Percentiles rank a stretch among this genome's conserved stretches.
These are phyloP conservation scores for Carduelis carduelis DNA, from an alignment of 2,797 vertebrate species.

Conservation along the genomic window DNA sequence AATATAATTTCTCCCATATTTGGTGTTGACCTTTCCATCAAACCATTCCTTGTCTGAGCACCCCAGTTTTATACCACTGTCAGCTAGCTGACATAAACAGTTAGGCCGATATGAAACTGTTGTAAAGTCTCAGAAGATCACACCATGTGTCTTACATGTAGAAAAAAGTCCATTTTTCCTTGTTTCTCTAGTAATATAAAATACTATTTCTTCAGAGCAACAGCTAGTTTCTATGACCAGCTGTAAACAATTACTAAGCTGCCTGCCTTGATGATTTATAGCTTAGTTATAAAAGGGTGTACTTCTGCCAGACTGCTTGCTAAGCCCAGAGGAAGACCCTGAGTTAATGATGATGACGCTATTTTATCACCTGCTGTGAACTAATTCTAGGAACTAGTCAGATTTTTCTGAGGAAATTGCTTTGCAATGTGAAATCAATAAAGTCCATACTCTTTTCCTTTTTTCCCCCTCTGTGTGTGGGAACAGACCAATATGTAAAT, in stretches of 20 bases:
- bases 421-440: conserved; percentile 32
- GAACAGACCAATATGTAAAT: not conserved
- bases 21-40: not conserved
- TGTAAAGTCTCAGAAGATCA: not conserved
- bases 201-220: not conserved
- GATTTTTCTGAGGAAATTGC: conserved; percentile 34
- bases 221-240: conserved; percentile 4
- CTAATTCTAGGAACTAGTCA: conserved; percentile 44
- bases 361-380: conserved; percentile 58
- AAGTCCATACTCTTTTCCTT: not conserved
- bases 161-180: not conserved
- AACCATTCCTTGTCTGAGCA: not conserved
- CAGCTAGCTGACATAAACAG: not conserved
- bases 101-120: not conserved
- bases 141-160: rapidly evolving
- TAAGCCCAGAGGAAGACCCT: conserved; percentile 47
- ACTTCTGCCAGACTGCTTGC: conserved; percentile 33
- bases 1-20: not conserved
- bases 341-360: conserved; percentile 7
- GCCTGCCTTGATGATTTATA: conserved; percentile 44
- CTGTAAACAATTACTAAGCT: conserved; percentile 55
- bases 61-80: not conserved
- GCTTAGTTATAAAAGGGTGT: conserved; percentile 10
- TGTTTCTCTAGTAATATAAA: not conserved
- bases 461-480: not conserved